phyloP scores from a whole-genome alignment of 2,888 invertebrate genomes.

The Eilema griseolum region DNA sequence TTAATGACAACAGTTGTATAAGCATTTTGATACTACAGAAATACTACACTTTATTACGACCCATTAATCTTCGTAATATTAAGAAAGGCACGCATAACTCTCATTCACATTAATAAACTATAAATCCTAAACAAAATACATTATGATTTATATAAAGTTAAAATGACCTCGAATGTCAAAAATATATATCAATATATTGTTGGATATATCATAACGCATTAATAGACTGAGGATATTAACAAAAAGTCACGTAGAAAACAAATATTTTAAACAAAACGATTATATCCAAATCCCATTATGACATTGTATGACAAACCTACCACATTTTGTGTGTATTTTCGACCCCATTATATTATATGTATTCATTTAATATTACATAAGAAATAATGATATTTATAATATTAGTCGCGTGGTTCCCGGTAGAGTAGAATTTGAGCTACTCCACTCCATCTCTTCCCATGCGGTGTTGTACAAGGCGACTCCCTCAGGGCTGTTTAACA shows the following conservation, averaged over 20 bases:
- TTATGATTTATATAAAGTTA: slow-evolving; percentile 44
- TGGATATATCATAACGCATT: slow-evolving; percentile 43
- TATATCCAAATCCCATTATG: slow-evolving; percentile 65
- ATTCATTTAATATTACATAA: background rate
- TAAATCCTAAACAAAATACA: slow-evolving; percentile 27
- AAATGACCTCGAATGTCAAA: slow-evolving; percentile 39
- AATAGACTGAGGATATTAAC: slow-evolving; percentile 61
- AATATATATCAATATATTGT: slow-evolving; percentile 49
- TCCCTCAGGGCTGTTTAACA: too few relatives aligned
- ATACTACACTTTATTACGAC: slow-evolving; percentile 35
- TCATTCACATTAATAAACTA: slow-evolving; percentile 39
- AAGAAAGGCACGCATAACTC: slow-evolving; percentile 39
- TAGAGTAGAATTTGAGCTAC: too few relatives aligned
- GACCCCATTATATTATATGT: slow-evolving; percentile 30
- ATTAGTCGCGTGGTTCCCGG: too few relatives aligned
- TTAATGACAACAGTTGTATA: slow-evolving; percentile 37
- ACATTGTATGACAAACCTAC: slow-evolving; percentile 65
- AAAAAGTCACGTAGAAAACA: slow-evolving; percentile 74
- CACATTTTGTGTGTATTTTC: slow-evolving; percentile 52
- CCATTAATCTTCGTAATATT: slow-evolving; percentile 47
- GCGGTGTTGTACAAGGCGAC: too few relatives aligned
- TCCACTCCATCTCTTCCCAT: too few relatives aligned
- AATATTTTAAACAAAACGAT: slow-evolving; percentile 73
- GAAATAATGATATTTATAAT: slow-evolving; percentile 3
- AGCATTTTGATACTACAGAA: slow-evolving; percentile 42